Conservation (phyloP, 2,797 vertebrate species). For the Ctenopoma kingsleyae region DNA sequence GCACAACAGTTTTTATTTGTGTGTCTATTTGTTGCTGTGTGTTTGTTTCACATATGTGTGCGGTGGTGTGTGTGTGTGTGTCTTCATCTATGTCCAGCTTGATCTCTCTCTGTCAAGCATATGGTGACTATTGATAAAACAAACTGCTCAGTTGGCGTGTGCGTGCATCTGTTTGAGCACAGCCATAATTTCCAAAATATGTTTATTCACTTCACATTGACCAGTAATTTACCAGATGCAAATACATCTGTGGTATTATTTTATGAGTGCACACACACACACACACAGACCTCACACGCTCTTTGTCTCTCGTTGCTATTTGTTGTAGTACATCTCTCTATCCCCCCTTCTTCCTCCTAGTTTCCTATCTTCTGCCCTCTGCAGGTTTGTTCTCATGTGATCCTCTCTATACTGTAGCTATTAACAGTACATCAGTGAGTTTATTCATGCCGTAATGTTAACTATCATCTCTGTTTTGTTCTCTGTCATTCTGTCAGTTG, state of each 20-base stretch:
- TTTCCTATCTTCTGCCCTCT: not conserved
- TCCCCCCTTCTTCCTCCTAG: not conserved
- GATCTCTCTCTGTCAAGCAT: slow-evolving; percentile 65
- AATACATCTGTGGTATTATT: no score
- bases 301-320: not conserved
- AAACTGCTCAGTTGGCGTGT: slow-evolving; percentile 35
- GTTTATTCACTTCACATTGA: slow-evolving; percentile 31
- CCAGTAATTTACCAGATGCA: no score
- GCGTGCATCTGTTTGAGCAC: not conserved
- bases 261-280: not conserved
- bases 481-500: slow-evolving; percentile 79
- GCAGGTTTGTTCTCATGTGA: not conserved
- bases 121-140: slow-evolving; percentile 78
- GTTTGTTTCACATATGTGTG: not conserved
- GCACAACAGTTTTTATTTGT: slow-evolving; percentile 44
- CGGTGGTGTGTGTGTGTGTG: not conserved
- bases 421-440: not conserved
- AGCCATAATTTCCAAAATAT: slow-evolving; percentile 5
- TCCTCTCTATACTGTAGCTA: not conserved
- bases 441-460: not conserved
- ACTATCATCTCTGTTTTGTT: not conserved
- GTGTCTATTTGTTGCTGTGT: slow-evolving; percentile 8
- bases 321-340: no score
- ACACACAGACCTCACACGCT: slow-evolving; percentile 1
- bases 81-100: slow-evolving; percentile 39